Evolutionary conservation across 1,140 invertebrate species (phyloP), one percentile per base, ranked within the genome.

Genomic region (Drosophila bipectinata): DNA sequence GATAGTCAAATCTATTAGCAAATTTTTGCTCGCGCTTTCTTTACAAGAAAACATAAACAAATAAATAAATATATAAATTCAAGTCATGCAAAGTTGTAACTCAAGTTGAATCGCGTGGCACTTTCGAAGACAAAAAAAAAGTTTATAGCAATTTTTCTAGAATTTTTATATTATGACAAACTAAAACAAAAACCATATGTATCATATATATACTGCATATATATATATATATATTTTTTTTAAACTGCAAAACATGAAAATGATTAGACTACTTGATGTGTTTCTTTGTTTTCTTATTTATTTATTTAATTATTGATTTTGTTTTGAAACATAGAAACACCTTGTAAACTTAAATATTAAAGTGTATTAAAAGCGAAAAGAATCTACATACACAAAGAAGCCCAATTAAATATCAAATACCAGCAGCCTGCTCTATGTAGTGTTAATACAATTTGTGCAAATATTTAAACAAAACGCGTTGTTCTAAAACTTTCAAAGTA

Each of bases 71-170:
- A 51, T 34, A 10, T 34, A 58, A 66, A 77, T 61, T 57, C 41
- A 75, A 76, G 73, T 49, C 49, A 73, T 64, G 56, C 60, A 77
- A 71, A 72, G 54, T 73, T 79, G 58, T 80, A 79, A 81, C 52
- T 81, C 56, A 72, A 64, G 72, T 83, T 83, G 61, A 54, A 57
- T 58, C 56, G 78, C 60, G 60, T 72, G 78, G 68, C 68, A 82
- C 79, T 82, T 78, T 74, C 53, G 41, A 54, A 72, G 18, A 47
- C 9, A 18, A 52, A 61, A 18, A 15, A 78, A 76, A 30, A 2
- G 77, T 89, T 80, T 84, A 89, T 89, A 89, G 85, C 74, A 84
- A 85, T 89, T 89, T 79, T 89, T 90, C 85, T 90, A 89, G 85
- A 89, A 90, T 90, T 89, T 90, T 90, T 90, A 85, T 90, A 90